phyloP scores from a whole-genome alignment of 2,113 vertebrate species.

The Cercopithecus mona region DNA sequence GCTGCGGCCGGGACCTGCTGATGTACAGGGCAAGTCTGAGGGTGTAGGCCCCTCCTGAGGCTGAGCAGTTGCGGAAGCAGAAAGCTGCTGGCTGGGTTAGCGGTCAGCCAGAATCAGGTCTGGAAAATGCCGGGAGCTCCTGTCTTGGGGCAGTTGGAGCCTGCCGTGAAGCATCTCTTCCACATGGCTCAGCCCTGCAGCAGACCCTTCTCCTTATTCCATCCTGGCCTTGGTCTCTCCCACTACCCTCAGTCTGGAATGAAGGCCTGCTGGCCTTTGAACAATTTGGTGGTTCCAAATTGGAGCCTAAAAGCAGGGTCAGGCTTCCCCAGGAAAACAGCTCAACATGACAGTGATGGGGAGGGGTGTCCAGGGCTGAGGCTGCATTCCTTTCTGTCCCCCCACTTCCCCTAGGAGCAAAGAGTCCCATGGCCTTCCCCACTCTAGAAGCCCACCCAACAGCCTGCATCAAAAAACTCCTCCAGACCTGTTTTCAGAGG shows the following conservation, averaged over 20 bases:
- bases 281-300: neutral
- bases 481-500: neutral
- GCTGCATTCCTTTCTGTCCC: too few relatives aligned
- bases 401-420: neutral
- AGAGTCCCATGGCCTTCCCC: neutral
- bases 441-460: neutral
- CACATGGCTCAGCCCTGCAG: neutral
- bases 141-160: neutral
- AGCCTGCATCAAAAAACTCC: neutral
- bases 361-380: fast-evolving
- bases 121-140: neutral
- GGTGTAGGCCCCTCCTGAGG: neutral
- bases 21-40: neutral
- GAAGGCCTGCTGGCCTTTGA: neutral
- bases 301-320: neutral
- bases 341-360: too few relatives aligned
- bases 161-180: neutral
- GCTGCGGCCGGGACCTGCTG: neutral
- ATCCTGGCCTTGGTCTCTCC: neutral
- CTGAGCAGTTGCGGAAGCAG: neutral
- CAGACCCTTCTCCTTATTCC: neutral
- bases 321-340: neutral
- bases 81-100: neutral
- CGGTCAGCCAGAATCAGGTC: neutral
- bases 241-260: neutral